Conservation (phyloP, 1,140 invertebrate species). For the Ylistrum balloti region DNA sequence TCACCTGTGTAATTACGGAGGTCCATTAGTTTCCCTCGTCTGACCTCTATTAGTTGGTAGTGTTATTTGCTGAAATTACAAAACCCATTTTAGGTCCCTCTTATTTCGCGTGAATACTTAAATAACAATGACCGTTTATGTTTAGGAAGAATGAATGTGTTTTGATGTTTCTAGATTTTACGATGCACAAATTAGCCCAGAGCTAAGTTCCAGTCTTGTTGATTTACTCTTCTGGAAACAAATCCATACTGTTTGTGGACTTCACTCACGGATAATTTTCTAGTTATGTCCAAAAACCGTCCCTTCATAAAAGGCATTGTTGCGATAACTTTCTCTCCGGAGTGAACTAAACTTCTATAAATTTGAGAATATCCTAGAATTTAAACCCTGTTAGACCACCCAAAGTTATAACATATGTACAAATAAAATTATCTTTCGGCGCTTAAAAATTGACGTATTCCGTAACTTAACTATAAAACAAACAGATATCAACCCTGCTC, state of each 20-base stretch:
- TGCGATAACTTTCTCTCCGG: not conserved
- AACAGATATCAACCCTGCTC: not conserved
- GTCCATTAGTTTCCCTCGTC: too few species aligned
- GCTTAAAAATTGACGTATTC: not conserved
- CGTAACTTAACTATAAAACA: constrained; percentile 20
- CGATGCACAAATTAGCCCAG: not conserved
- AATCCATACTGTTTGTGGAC: not conserved
- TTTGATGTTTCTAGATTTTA: too few species aligned
- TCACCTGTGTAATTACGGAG: too few species aligned
- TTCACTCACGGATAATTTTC: not conserved
- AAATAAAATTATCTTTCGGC: not conserved
- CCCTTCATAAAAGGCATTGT: not conserved
- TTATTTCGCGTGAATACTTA: too few species aligned
- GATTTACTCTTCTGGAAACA: not conserved
- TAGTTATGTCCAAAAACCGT: not conserved
- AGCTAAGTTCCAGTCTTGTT: not conserved
- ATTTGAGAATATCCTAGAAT: not conserved
- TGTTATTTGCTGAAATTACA: too few species aligned
- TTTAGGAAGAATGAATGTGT: too few species aligned
- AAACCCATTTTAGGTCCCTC: too few species aligned
- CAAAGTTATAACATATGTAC: constrained; percentile 1
- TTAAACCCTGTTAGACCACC: not conserved
- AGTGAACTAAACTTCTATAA: not conserved
- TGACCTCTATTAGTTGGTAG: too few species aligned
- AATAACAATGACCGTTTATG: too few species aligned